A percentile compares a stretch with the other conserved stretches of the same genome.
These are phyloP conservation scores for Kradibia gibbosae DNA, from an alignment of 1,140 invertebrate species.

Conservation along the genomic window DNA sequence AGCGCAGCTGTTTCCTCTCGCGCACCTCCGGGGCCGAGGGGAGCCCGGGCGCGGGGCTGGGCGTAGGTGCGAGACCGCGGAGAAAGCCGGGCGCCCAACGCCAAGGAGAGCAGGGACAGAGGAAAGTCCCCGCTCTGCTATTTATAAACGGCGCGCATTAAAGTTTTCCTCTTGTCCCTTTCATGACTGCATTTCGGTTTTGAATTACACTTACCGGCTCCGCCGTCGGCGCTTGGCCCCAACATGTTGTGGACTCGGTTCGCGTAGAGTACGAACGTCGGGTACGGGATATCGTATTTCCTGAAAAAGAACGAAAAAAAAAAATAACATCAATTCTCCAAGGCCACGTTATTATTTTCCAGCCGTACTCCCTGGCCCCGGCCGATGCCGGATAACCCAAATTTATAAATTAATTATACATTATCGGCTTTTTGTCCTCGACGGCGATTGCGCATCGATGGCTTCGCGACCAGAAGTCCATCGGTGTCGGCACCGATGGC, in stretches of 20 bases:
- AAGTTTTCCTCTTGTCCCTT: conserved; percentile 40
- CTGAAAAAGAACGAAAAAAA: conserved; percentile 67
- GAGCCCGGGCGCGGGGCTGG: not conserved
- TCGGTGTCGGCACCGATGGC: not conserved
- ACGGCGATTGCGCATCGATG: not conserved
- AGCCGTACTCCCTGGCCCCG: not conserved
- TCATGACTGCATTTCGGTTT: conserved; percentile 53
- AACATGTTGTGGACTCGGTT: conserved; percentile 95
- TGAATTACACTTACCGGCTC: conserved; percentile 79
- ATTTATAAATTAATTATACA: not conserved
- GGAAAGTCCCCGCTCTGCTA: conserved; percentile 52
- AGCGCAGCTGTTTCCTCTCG: too few species aligned
- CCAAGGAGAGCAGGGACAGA: not conserved
- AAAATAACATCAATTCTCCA: not conserved
- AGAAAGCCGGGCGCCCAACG: conserved; percentile 49
- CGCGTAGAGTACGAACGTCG: conserved; percentile 94
- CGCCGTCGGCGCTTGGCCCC: conserved; percentile 89
- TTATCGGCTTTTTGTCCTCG: not conserved
- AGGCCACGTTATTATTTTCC: conserved; percentile 43
- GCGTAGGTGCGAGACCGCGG: not conserved
- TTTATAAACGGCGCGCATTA: conserved; percentile 59
- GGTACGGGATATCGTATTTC: conserved; percentile 95
- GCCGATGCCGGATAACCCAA: not conserved
- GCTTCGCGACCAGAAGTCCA: not conserved
- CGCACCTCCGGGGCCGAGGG: not conserved